These are phyloP conservation scores for Sisyra nigra DNA, from an alignment of 2,888 invertebrate genomes.

Conservation along the genomic window DNA sequence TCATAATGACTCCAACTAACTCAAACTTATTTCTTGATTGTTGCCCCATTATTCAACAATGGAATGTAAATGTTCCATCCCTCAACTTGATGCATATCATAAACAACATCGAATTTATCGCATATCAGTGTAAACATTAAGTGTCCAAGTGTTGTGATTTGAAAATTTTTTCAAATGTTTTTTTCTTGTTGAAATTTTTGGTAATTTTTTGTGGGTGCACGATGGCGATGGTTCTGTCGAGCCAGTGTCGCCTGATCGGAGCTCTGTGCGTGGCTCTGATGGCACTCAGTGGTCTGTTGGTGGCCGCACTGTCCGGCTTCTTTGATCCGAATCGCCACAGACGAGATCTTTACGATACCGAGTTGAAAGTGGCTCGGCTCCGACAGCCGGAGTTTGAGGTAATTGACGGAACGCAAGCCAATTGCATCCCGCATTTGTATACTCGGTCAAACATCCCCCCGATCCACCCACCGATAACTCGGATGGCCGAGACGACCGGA, in stretches of 20 bases:
- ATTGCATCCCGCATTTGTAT: no score
- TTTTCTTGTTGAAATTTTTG: no score
- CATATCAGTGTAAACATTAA: no score
- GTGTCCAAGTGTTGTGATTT: no score
- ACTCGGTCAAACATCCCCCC: no score
- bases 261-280: slow-evolving; percentile 37
- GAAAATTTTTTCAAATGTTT: no score
- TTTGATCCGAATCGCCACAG: slow-evolving; percentile 31
- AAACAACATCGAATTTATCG: no score
- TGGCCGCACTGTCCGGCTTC: slow-evolving; percentile 44
- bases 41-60: no score
- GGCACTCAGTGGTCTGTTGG: slow-evolving; percentile 36
- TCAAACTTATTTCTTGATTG: neutral
- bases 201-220: slow-evolving; percentile 5
- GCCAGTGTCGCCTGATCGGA: slow-evolving; percentile 41
- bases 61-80: no score
- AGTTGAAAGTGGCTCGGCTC: slow-evolving; percentile 5
- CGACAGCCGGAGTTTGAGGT: slow-evolving; percentile 9
- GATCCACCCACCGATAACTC: no score
- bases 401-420: neutral
- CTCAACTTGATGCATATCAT: no score
- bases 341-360: slow-evolving; percentile 1
- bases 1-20: slow-evolving; percentile 2
- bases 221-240: slow-evolving; percentile 51
- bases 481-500: no score